Conservation (phyloP, 2,797 vertebrate species). For the Crenichthys baileyi region DNA sequence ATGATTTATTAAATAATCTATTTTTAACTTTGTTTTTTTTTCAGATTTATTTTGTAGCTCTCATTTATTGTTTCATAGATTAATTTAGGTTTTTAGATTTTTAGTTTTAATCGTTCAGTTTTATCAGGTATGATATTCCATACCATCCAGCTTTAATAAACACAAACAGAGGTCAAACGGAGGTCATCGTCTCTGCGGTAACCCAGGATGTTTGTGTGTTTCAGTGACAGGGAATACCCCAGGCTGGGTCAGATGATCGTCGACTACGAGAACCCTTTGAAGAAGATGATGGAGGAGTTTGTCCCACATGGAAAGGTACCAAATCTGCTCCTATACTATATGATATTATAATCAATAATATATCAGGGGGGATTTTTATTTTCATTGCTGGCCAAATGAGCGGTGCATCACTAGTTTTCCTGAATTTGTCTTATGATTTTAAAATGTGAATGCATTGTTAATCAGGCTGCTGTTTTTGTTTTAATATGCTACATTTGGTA, state of each 20-base stretch:
- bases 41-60: too few relatives aligned
- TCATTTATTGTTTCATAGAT: too few relatives aligned
- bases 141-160: not conserved
- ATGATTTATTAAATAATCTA: too few relatives aligned
- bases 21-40: too few relatives aligned
- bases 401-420: not conserved
- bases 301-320: slow-evolving; percentile 96
- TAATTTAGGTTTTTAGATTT: too few relatives aligned
- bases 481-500: not conserved
- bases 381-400: not conserved
- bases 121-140: not conserved
- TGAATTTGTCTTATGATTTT: not conserved
- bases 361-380: not conserved
- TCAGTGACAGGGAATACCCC: slow-evolving; percentile 95
- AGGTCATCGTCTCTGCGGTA: not conserved
- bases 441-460: not conserved
- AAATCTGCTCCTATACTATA: not conserved
- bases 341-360: not conserved
- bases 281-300: slow-evolving; percentile 99
- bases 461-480: not conserved
- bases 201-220: slow-evolving; percentile 14
- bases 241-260: slow-evolving; percentile 98
- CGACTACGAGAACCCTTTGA: slow-evolving; percentile 98
- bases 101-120: not conserved
- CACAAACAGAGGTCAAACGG: not conserved